phyloP scores from a whole-genome alignment of 2,797 vertebrate genomes.

The Rhinella marina region DNA sequence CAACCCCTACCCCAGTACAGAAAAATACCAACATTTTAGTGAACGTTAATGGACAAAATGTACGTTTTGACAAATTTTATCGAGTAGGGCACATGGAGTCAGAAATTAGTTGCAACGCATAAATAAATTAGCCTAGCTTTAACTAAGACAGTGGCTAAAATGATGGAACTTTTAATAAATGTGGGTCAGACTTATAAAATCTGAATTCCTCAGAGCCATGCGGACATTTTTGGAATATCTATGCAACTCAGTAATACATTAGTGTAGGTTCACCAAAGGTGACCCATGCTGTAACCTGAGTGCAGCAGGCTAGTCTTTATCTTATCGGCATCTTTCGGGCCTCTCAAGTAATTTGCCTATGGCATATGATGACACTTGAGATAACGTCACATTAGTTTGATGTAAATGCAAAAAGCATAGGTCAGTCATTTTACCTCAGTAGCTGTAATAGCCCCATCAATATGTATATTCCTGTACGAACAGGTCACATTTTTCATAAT shows the following conservation, averaged over 20 bases:
- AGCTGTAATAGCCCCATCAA: neutral
- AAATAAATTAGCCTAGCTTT: neutral
- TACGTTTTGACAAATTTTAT: too few relatives aligned
- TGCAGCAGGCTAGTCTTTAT: neutral
- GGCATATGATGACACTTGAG: neutral
- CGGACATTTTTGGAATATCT: constrained; percentile 8
- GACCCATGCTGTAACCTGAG: neutral
- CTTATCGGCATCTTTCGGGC: neutral
- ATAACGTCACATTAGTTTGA: neutral
- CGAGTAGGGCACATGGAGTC: too few relatives aligned
- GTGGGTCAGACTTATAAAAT: neutral
- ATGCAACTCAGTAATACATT: neutral
- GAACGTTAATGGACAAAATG: too few relatives aligned
- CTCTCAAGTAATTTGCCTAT: neutral
- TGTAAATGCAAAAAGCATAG: neutral
- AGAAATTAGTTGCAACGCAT: neutral
- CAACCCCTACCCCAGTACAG: too few relatives aligned
- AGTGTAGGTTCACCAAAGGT: neutral
- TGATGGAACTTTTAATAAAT: neutral
- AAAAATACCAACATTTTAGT: too few relatives aligned
- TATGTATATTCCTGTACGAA: neutral
- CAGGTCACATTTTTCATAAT: neutral
- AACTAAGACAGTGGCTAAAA: neutral
- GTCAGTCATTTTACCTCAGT: neutral
- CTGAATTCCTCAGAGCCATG: neutral